A percentile compares a stretch with the other conserved stretches of the same genome.
Evolutionary conservation across 2,888 invertebrate genomes (phyloP).

Genomic region (Dasypogon diadema): DNA sequence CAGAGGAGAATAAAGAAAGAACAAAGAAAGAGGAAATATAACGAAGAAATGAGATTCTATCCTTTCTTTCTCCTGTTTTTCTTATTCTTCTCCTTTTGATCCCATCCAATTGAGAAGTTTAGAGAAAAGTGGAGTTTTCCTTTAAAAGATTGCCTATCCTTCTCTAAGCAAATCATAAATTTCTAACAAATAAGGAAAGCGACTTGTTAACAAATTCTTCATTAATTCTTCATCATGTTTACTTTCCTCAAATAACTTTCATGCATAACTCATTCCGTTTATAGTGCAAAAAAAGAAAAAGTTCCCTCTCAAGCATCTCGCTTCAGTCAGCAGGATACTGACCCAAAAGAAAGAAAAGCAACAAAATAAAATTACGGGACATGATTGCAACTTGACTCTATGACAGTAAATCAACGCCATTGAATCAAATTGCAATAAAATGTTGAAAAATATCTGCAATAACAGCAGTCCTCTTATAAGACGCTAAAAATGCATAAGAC

Average conservation of each 20-base stretch:
- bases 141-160: no score
- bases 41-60: no score
- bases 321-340: background rate
- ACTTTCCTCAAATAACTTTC: background rate
- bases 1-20: no score
- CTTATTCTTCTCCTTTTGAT: no score
- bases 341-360: background rate
- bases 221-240: no score
- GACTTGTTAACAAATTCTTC: no score
- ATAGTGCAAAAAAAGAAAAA: background rate
- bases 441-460: constrained; percentile 49
- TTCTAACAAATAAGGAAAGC: no score
- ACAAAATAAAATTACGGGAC: background rate
- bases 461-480: constrained; percentile 22
- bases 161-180: no score
- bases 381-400: constrained; percentile 45
- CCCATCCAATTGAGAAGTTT: no score
- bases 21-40: no score
- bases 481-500: constrained; percentile 35
- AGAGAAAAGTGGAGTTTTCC: no score
- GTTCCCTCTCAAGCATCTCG: background rate
- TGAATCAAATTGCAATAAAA: constrained; percentile 52
- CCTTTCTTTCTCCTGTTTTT: no score
- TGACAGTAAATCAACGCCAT: constrained; percentile 52
- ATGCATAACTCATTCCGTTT: background rate